Evolutionary conservation across 2,797 vertebrate species (phyloP), one percentile per base, ranked within the genome.

Genomic region (Limnodromus scolopaceus): DNA sequence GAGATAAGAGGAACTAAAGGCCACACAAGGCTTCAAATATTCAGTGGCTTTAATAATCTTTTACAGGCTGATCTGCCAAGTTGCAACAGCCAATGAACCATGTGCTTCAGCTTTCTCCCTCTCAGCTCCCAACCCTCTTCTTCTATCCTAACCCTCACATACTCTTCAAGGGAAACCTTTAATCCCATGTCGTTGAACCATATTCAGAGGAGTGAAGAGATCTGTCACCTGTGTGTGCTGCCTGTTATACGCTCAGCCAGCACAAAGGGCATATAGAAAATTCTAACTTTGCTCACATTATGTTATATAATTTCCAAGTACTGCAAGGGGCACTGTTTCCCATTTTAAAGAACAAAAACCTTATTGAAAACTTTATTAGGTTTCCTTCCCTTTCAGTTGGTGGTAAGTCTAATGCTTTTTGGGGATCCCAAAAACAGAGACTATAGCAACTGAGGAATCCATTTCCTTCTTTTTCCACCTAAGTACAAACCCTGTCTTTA

Each of bases 381-480:
- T 57, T 48, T 87, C 25, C 23, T 78, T 78, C 38, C 19, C 8
- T 69, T 89, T 63, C 24, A 69, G 24, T 30, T 75, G 51, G n/a
- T 77, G 69, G 18, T 11, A 69, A 82, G 54, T 41, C 17, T 68
- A 64, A 46, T 25, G 16, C 3, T 89, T 87, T 87, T 28, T 0
- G 10, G 5, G 13, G 10, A 25, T 39, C 82, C 20, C 4, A 75
- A 49, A 81, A 89, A 64, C 53, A 17, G 57, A 75, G 49, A 32
- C 20, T 45, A 27, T 39, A 78, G 23, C 11, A 58, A 69, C 10
- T 11, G 19, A 87, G 45, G 41, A 94, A 89, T 61, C 13, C 2
- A 76, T 72, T 79, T 95, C 75, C 68, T 83, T 79, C 30, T 87
- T 79, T 95, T 89, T 84, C 49, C 34, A 41, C 27, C 45, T n/a